Conservation (phyloP, 1,140 invertebrate species). For the Helicoverpa armigera region DNA sequence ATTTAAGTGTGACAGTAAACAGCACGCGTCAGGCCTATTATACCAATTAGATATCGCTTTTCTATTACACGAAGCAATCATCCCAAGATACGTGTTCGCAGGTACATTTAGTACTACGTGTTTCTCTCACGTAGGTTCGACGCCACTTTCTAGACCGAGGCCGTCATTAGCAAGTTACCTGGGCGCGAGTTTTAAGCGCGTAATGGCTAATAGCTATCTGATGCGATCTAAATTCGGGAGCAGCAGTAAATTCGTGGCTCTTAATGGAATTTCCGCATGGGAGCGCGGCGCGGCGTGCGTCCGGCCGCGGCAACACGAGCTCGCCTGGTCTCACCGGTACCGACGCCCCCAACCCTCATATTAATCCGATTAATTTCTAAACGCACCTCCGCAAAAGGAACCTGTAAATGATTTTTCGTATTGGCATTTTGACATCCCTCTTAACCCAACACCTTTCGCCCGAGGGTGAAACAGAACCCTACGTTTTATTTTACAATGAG, state of each 20-base stretch:
- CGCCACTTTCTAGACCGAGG: background rate
- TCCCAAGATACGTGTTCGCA: slow-evolving; percentile 15
- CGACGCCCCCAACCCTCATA: slow-evolving; percentile 63
- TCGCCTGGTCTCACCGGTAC: background rate
- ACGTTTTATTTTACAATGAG: slow-evolving; percentile 73
- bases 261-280: slow-evolving; percentile 82
- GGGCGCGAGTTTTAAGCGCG: background rate
- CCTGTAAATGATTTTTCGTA: slow-evolving; percentile 83
- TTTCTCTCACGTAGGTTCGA: slow-evolving; percentile 14
- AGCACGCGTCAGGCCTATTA: no score
- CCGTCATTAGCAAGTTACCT: slow-evolving; percentile 3
- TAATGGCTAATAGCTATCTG: slow-evolving; percentile 45
- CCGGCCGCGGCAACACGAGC: slow-evolving; percentile 40
- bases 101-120: slow-evolving; percentile 17
- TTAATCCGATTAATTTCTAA: slow-evolving; percentile 81
- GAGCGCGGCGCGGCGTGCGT: slow-evolving; percentile 44
- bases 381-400: slow-evolving; percentile 71
- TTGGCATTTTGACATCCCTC: slow-evolving; percentile 74
- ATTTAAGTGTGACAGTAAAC: background rate
- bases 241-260: slow-evolving; percentile 63
- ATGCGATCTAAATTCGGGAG: slow-evolving; percentile 47
- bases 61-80: slow-evolving; percentile 32
- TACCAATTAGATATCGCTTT: background rate
- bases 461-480: slow-evolving; percentile 69
- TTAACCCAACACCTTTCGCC: slow-evolving; percentile 69